Evolutionary conservation across 2,888 invertebrate species (phyloP).

Genomic region (Suillia variegata): DNA sequence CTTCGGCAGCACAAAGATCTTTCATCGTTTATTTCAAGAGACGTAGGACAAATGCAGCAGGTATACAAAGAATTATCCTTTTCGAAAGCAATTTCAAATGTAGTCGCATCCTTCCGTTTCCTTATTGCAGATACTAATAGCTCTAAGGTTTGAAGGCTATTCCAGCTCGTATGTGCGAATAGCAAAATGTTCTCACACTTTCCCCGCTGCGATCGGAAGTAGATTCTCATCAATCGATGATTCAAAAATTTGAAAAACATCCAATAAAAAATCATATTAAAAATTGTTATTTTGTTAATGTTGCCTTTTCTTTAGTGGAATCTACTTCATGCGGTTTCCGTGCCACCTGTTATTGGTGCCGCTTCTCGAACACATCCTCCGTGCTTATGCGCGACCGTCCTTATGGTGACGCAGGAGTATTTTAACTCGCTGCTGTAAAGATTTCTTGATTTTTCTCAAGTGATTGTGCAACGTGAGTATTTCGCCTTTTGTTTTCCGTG

Average conservation of each 20-base stretch:
- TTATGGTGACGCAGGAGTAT: conserved; percentile 13
- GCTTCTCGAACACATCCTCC: too few species aligned
- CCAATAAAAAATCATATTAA: conserved; percentile 51
- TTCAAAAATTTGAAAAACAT: conserved; percentile 13
- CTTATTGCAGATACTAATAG: too few species aligned
- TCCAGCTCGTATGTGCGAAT: conserved; percentile 35
- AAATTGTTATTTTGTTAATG: conserved; percentile 43
- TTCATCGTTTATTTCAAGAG: not conserved
- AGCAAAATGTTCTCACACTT: conserved; percentile 60
- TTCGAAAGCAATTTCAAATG: too few species aligned
- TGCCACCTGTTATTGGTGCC: conserved; percentile 51
- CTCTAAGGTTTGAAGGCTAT: too few species aligned
- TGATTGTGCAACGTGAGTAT: too few species aligned
- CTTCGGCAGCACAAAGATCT: too few species aligned
- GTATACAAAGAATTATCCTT: too few species aligned
- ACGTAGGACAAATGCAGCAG: too few species aligned
- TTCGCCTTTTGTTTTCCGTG: conserved; percentile 12
- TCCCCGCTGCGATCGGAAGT: conserved; percentile 51
- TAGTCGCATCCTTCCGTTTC: conserved; percentile 42
- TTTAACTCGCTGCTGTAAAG: conserved; percentile 13
- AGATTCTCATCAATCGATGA: conserved; percentile 29
- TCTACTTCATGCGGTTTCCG: conserved; percentile 57
- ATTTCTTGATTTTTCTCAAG: conserved; percentile 54
- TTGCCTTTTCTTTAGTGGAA: conserved; percentile 48
- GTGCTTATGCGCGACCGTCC: too few species aligned